Conservation (phyloP, 2,797 vertebrate genomes). For the Xyrichtys novacula region DNA sequence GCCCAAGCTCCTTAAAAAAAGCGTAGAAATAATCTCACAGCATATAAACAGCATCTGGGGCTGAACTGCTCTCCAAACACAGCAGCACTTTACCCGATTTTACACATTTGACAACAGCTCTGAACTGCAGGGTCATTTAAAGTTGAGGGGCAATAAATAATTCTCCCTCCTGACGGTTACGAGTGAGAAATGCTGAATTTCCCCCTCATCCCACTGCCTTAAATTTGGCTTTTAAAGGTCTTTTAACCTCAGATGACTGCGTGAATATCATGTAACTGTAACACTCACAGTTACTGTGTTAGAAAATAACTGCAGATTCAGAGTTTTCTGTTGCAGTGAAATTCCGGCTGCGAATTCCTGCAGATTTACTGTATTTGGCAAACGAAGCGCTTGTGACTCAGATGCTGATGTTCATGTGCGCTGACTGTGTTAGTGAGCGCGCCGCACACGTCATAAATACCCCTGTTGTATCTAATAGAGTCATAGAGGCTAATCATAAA, state of each 20-base stretch:
- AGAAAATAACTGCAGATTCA: background rate
- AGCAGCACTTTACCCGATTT: background rate
- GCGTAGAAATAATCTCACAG: background rate
- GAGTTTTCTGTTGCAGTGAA: background rate
- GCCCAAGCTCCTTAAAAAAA: background rate
- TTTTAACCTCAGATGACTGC: background rate
- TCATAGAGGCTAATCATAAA: slow-evolving; percentile 1
- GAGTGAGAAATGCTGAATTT: too few relatives aligned
- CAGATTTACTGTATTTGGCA: slow-evolving; percentile 29
- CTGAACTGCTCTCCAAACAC: background rate
- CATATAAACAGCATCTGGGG: background rate
- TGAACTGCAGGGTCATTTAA: background rate
- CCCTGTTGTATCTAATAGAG: slow-evolving; percentile 2
- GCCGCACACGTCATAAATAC: slow-evolving; percentile 9
- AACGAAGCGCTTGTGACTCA: background rate
- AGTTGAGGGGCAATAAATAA: background rate
- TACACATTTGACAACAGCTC: background rate
- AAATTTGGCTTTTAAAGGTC: background rate
- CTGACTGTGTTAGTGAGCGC: background rate
- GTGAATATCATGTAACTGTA: background rate
- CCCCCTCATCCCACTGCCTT: background rate
- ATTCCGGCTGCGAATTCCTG: slow-evolving; percentile 8
- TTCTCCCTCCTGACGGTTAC: too few relatives aligned
- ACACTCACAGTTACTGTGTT: background rate
- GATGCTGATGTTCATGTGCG: background rate